Base-by-base conservation (phyloP, 2,113 vertebrate species). In the Cavia porcellus region DNA sequence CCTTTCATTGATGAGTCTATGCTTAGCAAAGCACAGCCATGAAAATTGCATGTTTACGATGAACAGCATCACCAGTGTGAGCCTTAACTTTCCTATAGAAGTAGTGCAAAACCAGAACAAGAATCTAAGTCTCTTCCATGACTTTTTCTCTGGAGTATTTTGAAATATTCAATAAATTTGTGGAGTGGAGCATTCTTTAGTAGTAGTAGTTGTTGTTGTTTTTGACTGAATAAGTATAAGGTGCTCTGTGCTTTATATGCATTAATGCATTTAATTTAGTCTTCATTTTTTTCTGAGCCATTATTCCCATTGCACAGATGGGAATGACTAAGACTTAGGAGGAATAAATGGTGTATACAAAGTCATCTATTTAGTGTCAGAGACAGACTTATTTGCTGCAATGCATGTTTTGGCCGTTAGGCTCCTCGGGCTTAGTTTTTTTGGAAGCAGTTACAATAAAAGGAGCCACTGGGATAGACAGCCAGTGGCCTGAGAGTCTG, bases 71-170 rank as follows among this genome's bases (percentile, higher is more conserved):
- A 66, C 32, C 38, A 74, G 64, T 0, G 0, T 28, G 61, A 89
- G 38, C 30, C 66, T 32, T 75, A 25, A 30, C 30, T 32, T 38
- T 66, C 38, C 61, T 1, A 17, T 15, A 79, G 42, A 82, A 95
- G n/a, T n/a, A 59, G 28, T n/a, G 38, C 38, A 14, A 86, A 61
- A 86, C 7, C 28, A 38, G 38, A 38, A 38, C 38, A 38, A 38
- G 75, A 82, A 72, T 22, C 20, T 42, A 70, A 92, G 22, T 50
- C 30, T 59, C 10, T 74, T 75, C 14, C 50, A 72, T 89, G 59
- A 64, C 38, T 84, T 93, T 90, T 35, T 89, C 14, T 62, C 50
- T 86, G 50, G 30, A 92, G n/a, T 52, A 77, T 70, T 86, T 68
- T 55, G 15, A 92, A 57, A 70, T 83, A 45, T 32, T 77, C 28